phyloP scores from a whole-genome alignment of 2,113 vertebrate genomes.

The mouse (Mus musculus) region GRCm39 chr12:104759001-104759500 shows the following conservation, averaged over 20 bases:
- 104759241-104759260: background rate
- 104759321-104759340: background rate
- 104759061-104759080: background rate
- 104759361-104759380: background rate
- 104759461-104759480: background rate
- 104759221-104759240: background rate
- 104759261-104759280: background rate
- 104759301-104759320: background rate
- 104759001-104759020: background rate
- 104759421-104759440: fast-evolving
- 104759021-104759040: background rate
- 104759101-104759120: background rate
- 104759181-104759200: background rate
- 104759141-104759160: background rate
- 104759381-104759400: too few species aligned
- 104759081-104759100: background rate
- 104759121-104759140: background rate
- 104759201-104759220: background rate
- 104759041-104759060: background rate
- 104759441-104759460: background rate
- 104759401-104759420: background rate
- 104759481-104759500: background rate
- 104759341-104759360: background rate
- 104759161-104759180: background rate
- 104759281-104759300: background rate